Evolutionary conservation across 2,797 vertebrate genomes (phyloP), one percentile per base, ranked within the genome.

Genomic region (Nasua narica): DNA sequence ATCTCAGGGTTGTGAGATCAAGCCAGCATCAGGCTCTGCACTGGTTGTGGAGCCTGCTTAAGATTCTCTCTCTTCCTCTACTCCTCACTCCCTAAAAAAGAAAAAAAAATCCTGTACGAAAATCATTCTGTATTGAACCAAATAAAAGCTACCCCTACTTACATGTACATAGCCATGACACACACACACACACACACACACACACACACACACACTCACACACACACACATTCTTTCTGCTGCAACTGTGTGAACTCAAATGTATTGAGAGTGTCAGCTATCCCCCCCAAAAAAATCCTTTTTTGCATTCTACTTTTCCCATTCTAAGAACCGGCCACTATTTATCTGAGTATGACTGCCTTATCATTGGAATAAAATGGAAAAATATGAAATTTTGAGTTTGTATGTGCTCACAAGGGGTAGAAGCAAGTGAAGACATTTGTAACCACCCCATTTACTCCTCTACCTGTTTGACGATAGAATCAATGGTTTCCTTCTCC

Each of bases 171-270:
- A 93, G 92, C 93, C 97, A 82, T 93, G 96, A 98, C 91, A 97
- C 92, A 82, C 27, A 77, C 58, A 56, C 65, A 40, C 9, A 50
- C 10, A 52, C 8, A 97, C 92, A 97, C 96, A 40, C 70, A 67
- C 23, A 74, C 18, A 35, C 4, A 76, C 6, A 32, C 43, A 58
- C 8, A 58, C 54, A 56, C 23, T 25, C 23, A 58, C 56, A 27
- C 23, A 58, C n/a, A n/a, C n/a, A n/a, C n/a, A n/a, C n/a, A 13
- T 96, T 87, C 78, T 95, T 96, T 0, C 46, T 48, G 87, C 35
- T 92, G 69, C 79, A 98, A 90, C 83, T 98, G 76, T 95, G 90
- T 98, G 97, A 96, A 98, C 97, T 92, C 95, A 95, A 97, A 93
- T 94, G 79, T 96, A 97, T 96, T 89, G 93, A 96, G 84, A 97